Evolutionary conservation across 2,113 vertebrate genomes (phyloP).

Genomic region (Bostrychus sinensis): DNA sequence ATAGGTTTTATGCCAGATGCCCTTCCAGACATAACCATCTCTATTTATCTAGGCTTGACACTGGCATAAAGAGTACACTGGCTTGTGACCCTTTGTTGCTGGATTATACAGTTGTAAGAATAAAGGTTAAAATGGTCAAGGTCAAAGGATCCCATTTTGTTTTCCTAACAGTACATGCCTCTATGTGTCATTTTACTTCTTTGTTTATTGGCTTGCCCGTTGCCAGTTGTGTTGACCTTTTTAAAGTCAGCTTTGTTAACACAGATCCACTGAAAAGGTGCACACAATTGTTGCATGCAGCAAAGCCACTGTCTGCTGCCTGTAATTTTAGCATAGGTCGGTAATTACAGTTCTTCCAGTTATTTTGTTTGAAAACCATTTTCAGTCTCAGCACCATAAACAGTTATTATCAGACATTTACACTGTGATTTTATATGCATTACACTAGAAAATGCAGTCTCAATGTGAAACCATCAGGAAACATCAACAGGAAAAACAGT

Average conservation of each 20-base stretch:
- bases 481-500: slow-evolving; percentile 13
- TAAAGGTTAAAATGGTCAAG: too few relatives aligned
- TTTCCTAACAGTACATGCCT: neutral
- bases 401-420: neutral
- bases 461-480: neutral
- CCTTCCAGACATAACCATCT: too few relatives aligned
- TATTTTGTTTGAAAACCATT: neutral
- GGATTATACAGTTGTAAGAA: too few relatives aligned
- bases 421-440: slow-evolving; percentile 13
- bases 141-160: neutral
- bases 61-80: too few relatives aligned
- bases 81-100: too few relatives aligned
- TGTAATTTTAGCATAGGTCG: neutral
- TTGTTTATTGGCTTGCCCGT: neutral
- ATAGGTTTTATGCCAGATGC: too few relatives aligned
- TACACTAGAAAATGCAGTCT: neutral
- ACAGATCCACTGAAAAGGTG: slow-evolving; percentile 15
- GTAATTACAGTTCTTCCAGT: neutral
- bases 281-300: neutral
- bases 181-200: too few relatives aligned
- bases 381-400: neutral
- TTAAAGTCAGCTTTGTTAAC: slow-evolving; percentile 2
- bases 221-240: neutral
- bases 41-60: too few relatives aligned
- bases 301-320: neutral